Percentiles rank a stretch among this genome's conserved stretches.
Conservation (phyloP, 2,113 vertebrate genomes). For the Gadus macrocephalus region DNA sequence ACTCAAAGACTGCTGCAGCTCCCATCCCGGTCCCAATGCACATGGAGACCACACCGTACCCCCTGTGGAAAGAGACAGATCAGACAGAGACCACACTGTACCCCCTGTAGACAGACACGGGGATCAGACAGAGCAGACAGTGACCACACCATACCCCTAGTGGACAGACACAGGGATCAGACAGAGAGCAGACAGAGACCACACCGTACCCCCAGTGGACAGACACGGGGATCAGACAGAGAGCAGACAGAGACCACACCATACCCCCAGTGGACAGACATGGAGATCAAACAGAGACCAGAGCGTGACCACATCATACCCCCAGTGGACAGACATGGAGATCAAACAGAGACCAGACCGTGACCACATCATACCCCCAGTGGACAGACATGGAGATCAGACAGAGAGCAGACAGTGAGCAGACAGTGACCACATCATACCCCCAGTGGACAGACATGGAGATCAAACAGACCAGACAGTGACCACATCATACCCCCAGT, state of each 20-base stretch:
- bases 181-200: slow-evolving; percentile 83
- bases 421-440: no score
- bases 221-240: neutral
- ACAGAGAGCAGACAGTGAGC: neutral
- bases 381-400: slow-evolving; percentile 5
- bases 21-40: slow-evolving; percentile 96
- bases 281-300: slow-evolving; percentile 52
- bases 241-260: no score
- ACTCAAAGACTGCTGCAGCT: slow-evolving; percentile 88
- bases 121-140: slow-evolving; percentile 87
- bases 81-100: slow-evolving; percentile 75
- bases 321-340: no score
- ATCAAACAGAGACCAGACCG: slow-evolving; percentile 90
- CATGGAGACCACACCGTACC: slow-evolving; percentile 89
- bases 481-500: slow-evolving; percentile 78
- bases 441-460: neutral
- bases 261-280: neutral
- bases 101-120: no score
- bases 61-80: slow-evolving; percentile 49
- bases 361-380: slow-evolving; percentile 57
- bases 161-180: slow-evolving; percentile 60
- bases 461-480: slow-evolving; percentile 92
- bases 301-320: slow-evolving; percentile 63
- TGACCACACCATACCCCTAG: no score
- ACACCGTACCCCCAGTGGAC: slow-evolving; percentile 53